Percentiles rank a stretch among this genome's conserved stretches.
Conservation (phyloP, 1,140 invertebrate genomes). For the Octopus bimaculoides region DNA sequence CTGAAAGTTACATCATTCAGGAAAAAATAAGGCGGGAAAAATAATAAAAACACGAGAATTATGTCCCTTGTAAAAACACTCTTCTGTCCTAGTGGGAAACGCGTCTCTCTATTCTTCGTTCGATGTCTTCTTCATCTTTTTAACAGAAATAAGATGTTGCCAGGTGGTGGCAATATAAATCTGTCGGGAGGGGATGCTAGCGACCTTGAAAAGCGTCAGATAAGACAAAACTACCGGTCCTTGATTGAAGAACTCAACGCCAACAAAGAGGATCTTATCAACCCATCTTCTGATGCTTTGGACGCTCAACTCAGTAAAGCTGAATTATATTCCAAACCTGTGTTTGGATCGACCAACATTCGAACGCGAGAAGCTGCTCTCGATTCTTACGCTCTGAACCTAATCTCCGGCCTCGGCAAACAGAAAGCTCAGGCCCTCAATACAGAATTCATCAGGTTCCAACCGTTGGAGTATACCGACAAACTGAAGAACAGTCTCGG, state of each 20-base stretch:
- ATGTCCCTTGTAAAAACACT: too few species aligned
- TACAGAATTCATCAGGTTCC: constrained; percentile 37
- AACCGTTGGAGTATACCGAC: constrained; percentile 31
- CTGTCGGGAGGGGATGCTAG: not conserved
- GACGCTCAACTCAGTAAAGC: not conserved
- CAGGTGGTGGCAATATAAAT: not conserved
- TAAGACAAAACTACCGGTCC: not conserved
- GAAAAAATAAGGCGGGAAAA: too few species aligned
- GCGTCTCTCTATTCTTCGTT: too few species aligned
- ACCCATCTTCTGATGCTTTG: not conserved
- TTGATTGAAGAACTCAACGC: not conserved
- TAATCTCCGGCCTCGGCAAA: constrained; percentile 31
- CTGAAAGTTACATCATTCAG: too few species aligned
- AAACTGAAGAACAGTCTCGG: constrained; percentile 18
- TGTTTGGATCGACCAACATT: not conserved
- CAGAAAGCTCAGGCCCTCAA: constrained; percentile 36
- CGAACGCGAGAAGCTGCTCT: constrained; percentile 32
- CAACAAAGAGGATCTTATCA: constrained; percentile 3
- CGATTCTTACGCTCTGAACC: constrained; percentile 30
- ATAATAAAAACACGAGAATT: too few species aligned
- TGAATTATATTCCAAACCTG: not conserved
- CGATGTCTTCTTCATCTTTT: too few species aligned
- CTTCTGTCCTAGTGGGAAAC: too few species aligned
- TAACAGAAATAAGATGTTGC: not conserved
- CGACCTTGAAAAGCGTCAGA: not conserved